Evolutionary conservation across 2,113 vertebrate genomes (phyloP).

Genomic region (Chaetura pelagica): DNA sequence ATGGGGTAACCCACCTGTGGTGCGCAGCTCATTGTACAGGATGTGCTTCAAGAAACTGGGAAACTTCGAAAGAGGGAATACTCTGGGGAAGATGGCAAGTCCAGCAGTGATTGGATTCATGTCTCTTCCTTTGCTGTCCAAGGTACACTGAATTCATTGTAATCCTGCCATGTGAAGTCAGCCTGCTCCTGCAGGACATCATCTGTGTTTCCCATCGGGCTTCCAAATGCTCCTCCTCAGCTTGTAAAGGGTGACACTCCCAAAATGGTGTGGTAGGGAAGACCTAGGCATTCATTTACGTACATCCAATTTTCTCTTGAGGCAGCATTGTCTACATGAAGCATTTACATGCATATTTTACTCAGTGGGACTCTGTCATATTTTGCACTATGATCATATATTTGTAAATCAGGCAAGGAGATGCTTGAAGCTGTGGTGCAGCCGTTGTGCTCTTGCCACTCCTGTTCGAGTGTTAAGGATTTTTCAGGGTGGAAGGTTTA

Average conservation of each 20-base stretch:
- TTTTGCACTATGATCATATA: neutral
- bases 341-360: neutral
- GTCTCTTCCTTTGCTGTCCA: neutral
- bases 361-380: neutral
- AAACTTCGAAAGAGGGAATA: neutral
- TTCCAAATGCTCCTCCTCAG: neutral
- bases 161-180: neutral
- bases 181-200: neutral
- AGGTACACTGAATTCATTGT: neutral
- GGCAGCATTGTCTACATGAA: neutral
- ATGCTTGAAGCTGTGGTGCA: neutral
- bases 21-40: neutral
- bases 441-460: neutral
- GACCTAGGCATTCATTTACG: neutral
- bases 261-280: neutral
- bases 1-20: neutral
- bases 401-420: neutral
- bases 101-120: neutral
- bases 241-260: neutral
- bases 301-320: neutral
- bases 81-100: neutral
- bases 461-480: neutral
- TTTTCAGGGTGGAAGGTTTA: neutral
- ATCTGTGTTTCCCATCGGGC: neutral
- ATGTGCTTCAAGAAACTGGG: neutral